A percentile compares a stretch with the other conserved stretches of the same genome.
These are phyloP conservation scores for Atopsyche davidsoni DNA, from an alignment of 1,140 invertebrate species.

Conservation along the genomic window DNA sequence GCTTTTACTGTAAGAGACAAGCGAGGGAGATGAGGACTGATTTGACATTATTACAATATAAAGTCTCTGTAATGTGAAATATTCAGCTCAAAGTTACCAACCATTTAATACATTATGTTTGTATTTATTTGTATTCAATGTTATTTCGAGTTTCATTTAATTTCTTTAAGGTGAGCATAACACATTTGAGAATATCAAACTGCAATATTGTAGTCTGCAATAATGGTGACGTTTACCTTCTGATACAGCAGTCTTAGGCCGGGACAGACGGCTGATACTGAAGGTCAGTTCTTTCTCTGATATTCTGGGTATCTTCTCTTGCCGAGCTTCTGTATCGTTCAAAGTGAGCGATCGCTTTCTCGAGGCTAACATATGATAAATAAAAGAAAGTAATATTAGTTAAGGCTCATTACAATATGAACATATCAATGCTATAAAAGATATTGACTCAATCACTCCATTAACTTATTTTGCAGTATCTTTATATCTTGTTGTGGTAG, in stretches of 20 bases:
- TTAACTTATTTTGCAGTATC: too few relatives aligned
- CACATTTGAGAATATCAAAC: too few relatives aligned
- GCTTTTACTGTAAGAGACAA: conserved; percentile 14
- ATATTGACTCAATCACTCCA: too few relatives aligned
- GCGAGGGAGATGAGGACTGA: too few relatives aligned
- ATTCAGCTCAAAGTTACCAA: neutral
- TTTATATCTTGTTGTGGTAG: too few relatives aligned
- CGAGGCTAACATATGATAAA: conserved; percentile 4
- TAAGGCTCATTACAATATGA: neutral
- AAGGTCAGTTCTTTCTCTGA: conserved; percentile 1
- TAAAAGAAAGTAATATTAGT: conserved; percentile 4
- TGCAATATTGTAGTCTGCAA: too few relatives aligned
- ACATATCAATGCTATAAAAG: too few relatives aligned
- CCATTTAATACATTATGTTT: conserved; percentile 2
- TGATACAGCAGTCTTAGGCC: conserved; percentile 12
- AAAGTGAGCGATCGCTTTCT: conserved; percentile 41
- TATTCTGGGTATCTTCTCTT: conserved; percentile 31
- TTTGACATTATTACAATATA: neutral
- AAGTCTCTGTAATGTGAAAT: neutral
- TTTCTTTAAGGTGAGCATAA: too few relatives aligned
- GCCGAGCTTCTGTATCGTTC: conserved; percentile 32
- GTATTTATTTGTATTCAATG: too few relatives aligned
- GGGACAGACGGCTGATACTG: conserved; percentile 2
- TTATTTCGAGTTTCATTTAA: too few relatives aligned
- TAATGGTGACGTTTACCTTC: too few relatives aligned